These are phyloP conservation scores for Galerucella pusilla DNA, from an alignment of 2,888 invertebrate species.

Conservation along the genomic window DNA sequence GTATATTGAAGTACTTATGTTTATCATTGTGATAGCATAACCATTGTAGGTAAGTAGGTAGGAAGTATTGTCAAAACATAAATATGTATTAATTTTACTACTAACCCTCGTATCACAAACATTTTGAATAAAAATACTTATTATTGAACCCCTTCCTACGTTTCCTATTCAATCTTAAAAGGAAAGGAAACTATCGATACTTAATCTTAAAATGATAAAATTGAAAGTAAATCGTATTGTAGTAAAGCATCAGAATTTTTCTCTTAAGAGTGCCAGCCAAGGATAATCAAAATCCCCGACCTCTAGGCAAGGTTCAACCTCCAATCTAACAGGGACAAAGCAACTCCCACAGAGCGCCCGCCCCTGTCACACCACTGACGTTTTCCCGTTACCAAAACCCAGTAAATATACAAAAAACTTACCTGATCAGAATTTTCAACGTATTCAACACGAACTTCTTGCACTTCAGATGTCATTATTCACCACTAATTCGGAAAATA, in stretches of 20 bases:
- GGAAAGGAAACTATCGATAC: too few relatives aligned
- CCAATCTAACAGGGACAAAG: constrained; percentile 54
- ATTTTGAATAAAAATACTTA: too few relatives aligned
- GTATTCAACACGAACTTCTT: constrained; percentile 57
- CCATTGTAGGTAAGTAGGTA: background rate
- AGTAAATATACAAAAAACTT: constrained; percentile 43
- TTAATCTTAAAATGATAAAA: too few relatives aligned
- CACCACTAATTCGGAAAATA: constrained; percentile 39
- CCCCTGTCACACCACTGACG: constrained; percentile 46
- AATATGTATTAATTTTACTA: too few relatives aligned
- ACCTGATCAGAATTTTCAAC: constrained; percentile 59
- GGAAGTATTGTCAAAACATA: background rate
- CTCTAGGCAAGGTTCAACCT: constrained; percentile 59
- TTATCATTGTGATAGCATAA: background rate
- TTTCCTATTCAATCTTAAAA: too few relatives aligned
- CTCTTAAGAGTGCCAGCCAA: constrained; percentile 14
- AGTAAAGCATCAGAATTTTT: too few relatives aligned
- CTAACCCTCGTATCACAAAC: background rate
- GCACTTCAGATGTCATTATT: constrained; percentile 51
- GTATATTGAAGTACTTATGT: background rate
- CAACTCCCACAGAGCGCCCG: constrained; percentile 56
- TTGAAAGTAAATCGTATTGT: too few relatives aligned
- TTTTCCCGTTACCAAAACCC: constrained; percentile 36
- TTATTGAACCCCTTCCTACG: too few relatives aligned
- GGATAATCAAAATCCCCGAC: constrained; percentile 45